Evolutionary conservation across 2,797 vertebrate species (phyloP).

Genomic region (Acomys russatus): DNA sequence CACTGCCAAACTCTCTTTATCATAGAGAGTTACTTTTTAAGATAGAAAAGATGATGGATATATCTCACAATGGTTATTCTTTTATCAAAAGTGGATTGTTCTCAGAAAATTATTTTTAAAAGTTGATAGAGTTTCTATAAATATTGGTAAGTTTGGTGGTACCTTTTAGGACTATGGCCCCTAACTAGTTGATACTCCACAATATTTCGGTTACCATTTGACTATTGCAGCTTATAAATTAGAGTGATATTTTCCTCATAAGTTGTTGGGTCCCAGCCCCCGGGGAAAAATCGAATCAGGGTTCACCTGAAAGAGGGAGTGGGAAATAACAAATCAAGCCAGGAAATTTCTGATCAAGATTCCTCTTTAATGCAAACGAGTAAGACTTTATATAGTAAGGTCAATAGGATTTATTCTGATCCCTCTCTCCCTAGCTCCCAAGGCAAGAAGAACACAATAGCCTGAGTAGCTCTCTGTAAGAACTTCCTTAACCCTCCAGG

Average conservation of each 20-base stretch:
- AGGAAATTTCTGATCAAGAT: too few relatives aligned
- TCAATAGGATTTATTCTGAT: too few relatives aligned
- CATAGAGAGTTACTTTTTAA: not conserved
- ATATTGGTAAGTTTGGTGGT: not conserved
- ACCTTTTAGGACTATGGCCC: not conserved
- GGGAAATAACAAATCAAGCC: too few relatives aligned
- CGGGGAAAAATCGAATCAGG: too few relatives aligned
- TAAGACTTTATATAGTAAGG: too few relatives aligned
- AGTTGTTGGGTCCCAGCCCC: too few relatives aligned
- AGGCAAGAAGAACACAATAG: too few relatives aligned
- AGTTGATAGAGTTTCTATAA: not conserved
- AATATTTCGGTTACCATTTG: not conserved
- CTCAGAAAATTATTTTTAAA: not conserved
- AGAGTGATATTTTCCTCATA: not conserved
- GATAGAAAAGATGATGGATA: not conserved
- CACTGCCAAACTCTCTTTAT: not conserved
- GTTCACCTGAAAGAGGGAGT: too few relatives aligned
- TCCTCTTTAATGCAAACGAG: too few relatives aligned
- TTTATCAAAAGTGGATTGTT: not conserved
- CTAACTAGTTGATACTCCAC: not conserved
- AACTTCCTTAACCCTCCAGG: too few relatives aligned
- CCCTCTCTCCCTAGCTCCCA: too few relatives aligned
- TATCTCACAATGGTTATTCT: not conserved
- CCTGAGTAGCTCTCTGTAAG: too few relatives aligned
- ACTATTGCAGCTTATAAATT: not conserved